Evolutionary conservation across 2,113 vertebrate species (phyloP).

Genomic region (Tupaia chinensis): DNA sequence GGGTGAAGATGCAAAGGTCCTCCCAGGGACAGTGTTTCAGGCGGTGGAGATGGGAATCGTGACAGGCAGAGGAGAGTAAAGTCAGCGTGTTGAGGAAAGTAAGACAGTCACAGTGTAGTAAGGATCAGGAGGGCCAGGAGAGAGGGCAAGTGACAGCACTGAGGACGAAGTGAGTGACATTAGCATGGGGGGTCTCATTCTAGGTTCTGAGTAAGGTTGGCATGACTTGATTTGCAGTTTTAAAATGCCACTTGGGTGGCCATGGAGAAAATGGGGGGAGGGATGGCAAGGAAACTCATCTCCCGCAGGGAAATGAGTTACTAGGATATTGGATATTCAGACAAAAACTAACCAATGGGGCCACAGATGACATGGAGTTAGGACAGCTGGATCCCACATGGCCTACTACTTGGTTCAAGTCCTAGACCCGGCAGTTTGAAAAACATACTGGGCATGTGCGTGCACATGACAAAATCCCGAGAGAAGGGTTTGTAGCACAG

Average conservation of each 20-base stretch:
- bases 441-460: too few relatives aligned
- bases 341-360: background rate
- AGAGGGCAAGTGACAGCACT: too few relatives aligned
- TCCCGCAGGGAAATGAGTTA: background rate
- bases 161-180: too few relatives aligned
- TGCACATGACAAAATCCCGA: too few relatives aligned
- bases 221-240: background rate
- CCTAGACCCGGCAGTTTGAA: too few relatives aligned
- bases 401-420: too few relatives aligned
- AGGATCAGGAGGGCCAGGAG: background rate
- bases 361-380: too few relatives aligned
- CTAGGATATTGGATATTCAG: background rate
- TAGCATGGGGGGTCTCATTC: background rate
- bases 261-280: background rate
- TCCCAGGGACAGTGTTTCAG: background rate
- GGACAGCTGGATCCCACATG: too few relatives aligned
- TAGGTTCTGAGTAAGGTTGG: background rate
- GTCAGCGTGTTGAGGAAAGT: background rate
- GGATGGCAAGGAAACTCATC: too few relatives aligned
- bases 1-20: background rate
- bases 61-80: background rate
- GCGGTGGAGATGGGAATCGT: background rate
- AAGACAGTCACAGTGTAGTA: background rate
- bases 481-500: too few relatives aligned
- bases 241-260: background rate